Evolutionary conservation across 2,888 invertebrate species (phyloP).

Genomic region (Eilema depressum): DNA sequence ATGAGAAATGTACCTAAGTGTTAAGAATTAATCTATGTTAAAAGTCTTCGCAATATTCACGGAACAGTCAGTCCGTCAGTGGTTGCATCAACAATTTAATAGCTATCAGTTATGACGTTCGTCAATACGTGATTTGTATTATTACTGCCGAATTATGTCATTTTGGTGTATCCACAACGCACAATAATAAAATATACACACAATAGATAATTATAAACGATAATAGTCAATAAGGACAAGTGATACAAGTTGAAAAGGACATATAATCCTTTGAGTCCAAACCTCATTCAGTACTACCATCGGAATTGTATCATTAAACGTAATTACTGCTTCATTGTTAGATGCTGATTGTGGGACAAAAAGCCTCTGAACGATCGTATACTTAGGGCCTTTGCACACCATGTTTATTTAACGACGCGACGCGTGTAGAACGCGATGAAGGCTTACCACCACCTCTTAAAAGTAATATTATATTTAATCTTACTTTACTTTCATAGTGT

Average conservation of each 20-base stretch:
- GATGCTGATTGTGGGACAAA: not conserved
- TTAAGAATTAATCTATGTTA: too few species aligned
- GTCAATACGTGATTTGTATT: not conserved
- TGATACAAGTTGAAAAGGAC: not conserved
- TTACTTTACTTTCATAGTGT: too few species aligned
- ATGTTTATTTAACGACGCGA: too few species aligned
- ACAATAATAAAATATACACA: not conserved
- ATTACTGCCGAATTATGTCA: not conserved
- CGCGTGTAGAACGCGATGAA: too few species aligned
- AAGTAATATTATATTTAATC: too few species aligned
- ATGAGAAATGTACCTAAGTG: too few species aligned
- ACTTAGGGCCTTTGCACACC: too few species aligned
- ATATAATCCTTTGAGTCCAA: not conserved
- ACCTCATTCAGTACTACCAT: not conserved
- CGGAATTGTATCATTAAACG: not conserved
- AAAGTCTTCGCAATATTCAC: not conserved
- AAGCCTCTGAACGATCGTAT: too few species aligned
- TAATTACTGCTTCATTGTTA: conserved; percentile 1
- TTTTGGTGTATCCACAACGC: conserved; percentile 1
- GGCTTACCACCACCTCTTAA: too few species aligned
- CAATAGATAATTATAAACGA: conserved; percentile 1
- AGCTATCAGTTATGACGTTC: not conserved
- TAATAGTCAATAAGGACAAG: not conserved
- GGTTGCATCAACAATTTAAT: not conserved
- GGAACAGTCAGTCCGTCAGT: not conserved